phyloP scores from a whole-genome alignment of 2,888 invertebrate species.

The Mystacides longicornis region DNA sequence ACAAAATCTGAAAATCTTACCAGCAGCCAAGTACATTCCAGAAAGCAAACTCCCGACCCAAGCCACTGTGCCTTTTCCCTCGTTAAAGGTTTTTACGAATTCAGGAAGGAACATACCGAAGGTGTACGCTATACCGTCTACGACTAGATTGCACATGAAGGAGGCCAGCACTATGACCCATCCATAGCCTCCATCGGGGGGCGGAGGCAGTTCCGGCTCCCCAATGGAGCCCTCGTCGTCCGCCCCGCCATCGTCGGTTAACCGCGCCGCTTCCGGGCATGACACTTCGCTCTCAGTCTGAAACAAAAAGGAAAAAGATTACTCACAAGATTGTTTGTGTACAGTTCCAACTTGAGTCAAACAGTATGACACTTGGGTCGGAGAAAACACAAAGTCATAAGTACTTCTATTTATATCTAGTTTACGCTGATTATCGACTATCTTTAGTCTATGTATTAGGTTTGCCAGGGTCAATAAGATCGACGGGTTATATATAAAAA shows the following conservation, averaged over 20 bases:
- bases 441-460: no score
- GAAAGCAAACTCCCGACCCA: constrained; percentile 93
- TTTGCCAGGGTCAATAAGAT: no score
- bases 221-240: constrained; percentile 50
- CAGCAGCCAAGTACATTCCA: constrained; percentile 91
- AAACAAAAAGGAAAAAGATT: no score
- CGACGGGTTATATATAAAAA: no score
- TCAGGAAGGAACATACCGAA: constrained; percentile 88
- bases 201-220: constrained; percentile 67
- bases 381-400: no score
- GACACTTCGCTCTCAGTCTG: constrained; percentile 84
- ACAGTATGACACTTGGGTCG: no score
- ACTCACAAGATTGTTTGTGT: no score
- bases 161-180: constrained; percentile 94
- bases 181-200: constrained; percentile 87
- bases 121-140: constrained; percentile 97
- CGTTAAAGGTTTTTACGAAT: constrained; percentile 73
- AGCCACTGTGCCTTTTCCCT: constrained; percentile 80
- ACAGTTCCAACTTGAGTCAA: no score
- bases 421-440: no score
- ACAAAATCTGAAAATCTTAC: constrained; percentile 44
- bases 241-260: constrained; percentile 61
- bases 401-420: no score
- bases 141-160: constrained; percentile 96
- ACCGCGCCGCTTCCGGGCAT: constrained; percentile 74